Percentiles rank a stretch among this genome's conserved stretches.
Evolutionary conservation across 2,888 invertebrate genomes (phyloP).

Genomic region (Amphipyra tragopoginis): DNA sequence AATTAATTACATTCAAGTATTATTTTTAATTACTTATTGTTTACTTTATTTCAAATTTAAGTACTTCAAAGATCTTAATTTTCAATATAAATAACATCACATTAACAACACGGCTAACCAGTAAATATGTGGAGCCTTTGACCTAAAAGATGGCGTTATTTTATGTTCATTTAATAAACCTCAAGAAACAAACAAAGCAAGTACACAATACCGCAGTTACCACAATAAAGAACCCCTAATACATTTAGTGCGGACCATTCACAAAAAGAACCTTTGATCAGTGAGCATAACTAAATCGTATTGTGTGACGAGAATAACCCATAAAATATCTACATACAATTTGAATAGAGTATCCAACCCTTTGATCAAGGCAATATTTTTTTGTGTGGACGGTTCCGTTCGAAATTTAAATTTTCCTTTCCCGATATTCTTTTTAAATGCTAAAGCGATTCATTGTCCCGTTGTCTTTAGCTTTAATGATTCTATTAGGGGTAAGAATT

Average conservation of each 20-base stretch:
- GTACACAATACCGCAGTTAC: too few species aligned
- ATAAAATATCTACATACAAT: constrained; percentile 1
- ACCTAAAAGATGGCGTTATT: too few species aligned
- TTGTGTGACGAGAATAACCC: constrained; percentile 5
- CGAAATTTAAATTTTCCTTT: constrained; percentile 25
- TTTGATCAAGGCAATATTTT: constrained; percentile 19
- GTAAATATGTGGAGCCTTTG: too few species aligned
- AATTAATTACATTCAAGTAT: too few species aligned
- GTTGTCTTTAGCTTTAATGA: constrained; percentile 64
- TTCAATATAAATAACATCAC: too few species aligned
- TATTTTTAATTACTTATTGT: too few species aligned
- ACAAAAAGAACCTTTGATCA: constrained; percentile 6
- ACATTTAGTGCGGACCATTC: constrained; percentile 1
- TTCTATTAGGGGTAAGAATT: constrained; percentile 73
- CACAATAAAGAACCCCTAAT: background rate
- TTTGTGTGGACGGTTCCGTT: constrained; percentile 2
- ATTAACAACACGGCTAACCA: too few species aligned
- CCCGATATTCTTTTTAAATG: constrained; percentile 30
- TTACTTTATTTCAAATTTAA: too few species aligned
- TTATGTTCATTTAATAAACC: background rate
- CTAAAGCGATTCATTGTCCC: constrained; percentile 48
- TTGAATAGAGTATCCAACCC: background rate
- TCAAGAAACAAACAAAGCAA: background rate
- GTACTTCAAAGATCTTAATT: too few species aligned
- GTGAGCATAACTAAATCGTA: constrained; percentile 4